Percentiles rank a stretch among this genome's conserved stretches.
Evolutionary conservation across 2,113 vertebrate species (phyloP).

Genomic region (Onychostruthus taczanowskii): DNA sequence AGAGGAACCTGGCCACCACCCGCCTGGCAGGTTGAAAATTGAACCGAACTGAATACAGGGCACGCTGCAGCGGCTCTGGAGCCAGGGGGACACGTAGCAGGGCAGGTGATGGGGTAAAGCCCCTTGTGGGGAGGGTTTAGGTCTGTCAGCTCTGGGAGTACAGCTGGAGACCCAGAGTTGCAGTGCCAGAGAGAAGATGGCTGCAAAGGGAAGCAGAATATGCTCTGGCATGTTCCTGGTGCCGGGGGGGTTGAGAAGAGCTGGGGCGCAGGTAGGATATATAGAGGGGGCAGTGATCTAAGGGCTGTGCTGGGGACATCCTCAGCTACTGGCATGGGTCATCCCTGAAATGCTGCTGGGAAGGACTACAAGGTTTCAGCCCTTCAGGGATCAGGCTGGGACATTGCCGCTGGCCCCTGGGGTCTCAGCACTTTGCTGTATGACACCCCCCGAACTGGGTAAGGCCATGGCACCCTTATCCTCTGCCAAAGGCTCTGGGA

Average conservation of each 20-base stretch:
- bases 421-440: background rate
- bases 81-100: fast-evolving
- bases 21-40: background rate
- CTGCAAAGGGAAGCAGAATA: background rate
- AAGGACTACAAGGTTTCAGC: background rate
- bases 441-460: background rate
- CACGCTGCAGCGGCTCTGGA: background rate
- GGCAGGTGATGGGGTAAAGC: background rate
- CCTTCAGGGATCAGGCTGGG: background rate
- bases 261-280: background rate
- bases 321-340: background rate
- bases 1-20: background rate
- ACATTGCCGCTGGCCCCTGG: background rate
- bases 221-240: background rate
- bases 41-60: background rate
- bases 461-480: background rate
- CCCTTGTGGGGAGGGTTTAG: background rate
- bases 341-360: background rate
- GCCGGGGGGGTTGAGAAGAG: fast-evolving
- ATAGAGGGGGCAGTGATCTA: background rate
- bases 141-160: background rate
- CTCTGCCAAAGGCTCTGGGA: background rate
- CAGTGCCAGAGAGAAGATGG: background rate
- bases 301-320: background rate
- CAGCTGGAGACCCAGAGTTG: fast-evolving